These are phyloP conservation scores for Kryptolebias marmoratus DNA, from an alignment of 2,113 vertebrate species.

Conservation along the genomic window DNA sequence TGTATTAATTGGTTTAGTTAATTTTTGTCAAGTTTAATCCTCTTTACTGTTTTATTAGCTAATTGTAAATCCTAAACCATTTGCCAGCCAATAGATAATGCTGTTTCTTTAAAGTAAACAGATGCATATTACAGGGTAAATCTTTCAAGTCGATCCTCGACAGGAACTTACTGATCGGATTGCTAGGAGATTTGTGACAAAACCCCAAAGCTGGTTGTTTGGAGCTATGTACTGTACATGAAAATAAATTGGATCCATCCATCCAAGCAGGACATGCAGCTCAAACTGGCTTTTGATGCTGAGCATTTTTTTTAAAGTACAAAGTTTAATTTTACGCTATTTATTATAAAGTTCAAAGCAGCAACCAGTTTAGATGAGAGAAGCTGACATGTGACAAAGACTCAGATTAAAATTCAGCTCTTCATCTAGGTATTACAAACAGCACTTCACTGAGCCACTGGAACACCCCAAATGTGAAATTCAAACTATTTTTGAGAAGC, in stretches of 20 bases:
- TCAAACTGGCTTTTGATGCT: background rate
- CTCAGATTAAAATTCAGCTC: conserved; percentile 20
- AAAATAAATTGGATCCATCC: conserved; percentile 27
- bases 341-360: conserved; percentile 4
- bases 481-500: too few species aligned
- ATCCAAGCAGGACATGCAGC: conserved; percentile 1
- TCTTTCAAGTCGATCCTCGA: background rate
- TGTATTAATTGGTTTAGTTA: too few species aligned
- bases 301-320: background rate
- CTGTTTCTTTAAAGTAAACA: too few species aligned
- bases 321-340: too few species aligned
- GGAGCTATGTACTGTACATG: background rate
- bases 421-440: background rate
- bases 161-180: background rate
- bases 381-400: background rate
- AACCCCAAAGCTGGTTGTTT: background rate
- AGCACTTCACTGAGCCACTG: background rate
- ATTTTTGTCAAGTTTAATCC: too few species aligned
- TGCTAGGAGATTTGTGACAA: background rate
- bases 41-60: too few species aligned
- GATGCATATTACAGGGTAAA: too few species aligned
- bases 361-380: background rate
- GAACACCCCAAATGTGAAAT: too few species aligned
- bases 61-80: too few species aligned
- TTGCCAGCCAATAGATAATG: too few species aligned